A percentile compares a stretch with the other conserved stretches of the same genome.
These are phyloP conservation scores for Cistogaster globosa DNA, from an alignment of 2,888 invertebrate species.

Conservation along the genomic window DNA sequence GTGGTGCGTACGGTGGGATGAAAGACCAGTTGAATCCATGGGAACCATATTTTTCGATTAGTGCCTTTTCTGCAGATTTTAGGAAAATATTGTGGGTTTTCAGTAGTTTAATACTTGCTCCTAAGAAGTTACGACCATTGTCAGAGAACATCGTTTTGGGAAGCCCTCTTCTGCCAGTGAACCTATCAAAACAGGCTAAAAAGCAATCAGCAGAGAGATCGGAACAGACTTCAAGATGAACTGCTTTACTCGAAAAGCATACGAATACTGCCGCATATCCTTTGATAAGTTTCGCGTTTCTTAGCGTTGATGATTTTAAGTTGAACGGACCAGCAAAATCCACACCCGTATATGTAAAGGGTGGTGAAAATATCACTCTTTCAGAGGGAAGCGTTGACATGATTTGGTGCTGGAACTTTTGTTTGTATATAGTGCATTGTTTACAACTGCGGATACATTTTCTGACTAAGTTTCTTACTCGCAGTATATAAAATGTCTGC, in stretches of 20 bases:
- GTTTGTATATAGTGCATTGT: background rate
- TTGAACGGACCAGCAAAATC: background rate
- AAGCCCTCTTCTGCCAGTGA: background rate
- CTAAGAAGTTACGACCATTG: background rate
- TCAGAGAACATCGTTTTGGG: no score
- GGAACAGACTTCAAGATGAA: background rate
- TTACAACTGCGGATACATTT: background rate
- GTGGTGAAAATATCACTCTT: background rate
- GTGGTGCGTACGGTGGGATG: background rate
- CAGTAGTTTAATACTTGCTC: background rate
- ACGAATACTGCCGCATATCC: no score
- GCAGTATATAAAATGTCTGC: background rate
- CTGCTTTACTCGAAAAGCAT: no score
- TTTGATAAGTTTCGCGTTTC: background rate
- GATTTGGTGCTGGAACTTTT: background rate
- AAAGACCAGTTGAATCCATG: constrained; percentile 1
- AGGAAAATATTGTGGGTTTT: background rate
- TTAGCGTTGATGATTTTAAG: background rate
- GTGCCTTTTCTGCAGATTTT: background rate
- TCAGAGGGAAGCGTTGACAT: background rate
- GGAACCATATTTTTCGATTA: background rate
- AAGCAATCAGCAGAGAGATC: background rate
- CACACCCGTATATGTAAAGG: no score
- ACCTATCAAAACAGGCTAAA: constrained; percentile 5
- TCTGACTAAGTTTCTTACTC: background rate